Evolutionary conservation across 2,888 invertebrate genomes (phyloP).

Genomic region (Parnassius glacialis): DNA sequence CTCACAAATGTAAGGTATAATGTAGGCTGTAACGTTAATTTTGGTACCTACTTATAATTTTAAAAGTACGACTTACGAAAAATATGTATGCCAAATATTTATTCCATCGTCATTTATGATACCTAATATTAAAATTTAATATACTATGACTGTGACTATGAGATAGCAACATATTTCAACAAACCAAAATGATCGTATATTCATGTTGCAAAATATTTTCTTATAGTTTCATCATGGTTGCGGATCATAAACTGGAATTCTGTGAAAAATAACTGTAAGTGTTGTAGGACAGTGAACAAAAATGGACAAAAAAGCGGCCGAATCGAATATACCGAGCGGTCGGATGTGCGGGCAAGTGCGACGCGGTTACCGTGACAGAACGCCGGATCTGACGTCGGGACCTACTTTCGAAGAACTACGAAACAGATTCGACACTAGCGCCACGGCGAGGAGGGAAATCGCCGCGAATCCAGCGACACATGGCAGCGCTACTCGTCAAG

Average conservation of each 20-base stretch:
- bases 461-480: constrained; percentile 72
- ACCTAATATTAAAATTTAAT: too few relatives aligned
- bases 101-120: constrained; percentile 13
- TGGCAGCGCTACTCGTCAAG: constrained; percentile 73
- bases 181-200: background rate
- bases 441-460: constrained; percentile 63
- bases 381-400: constrained; percentile 61
- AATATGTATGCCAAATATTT: constrained; percentile 3
- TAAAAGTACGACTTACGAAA: too few relatives aligned
- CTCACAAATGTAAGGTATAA: too few relatives aligned
- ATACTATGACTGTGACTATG: too few relatives aligned
- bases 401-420: constrained; percentile 71
- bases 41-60: too few relatives aligned
- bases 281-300: constrained; percentile 33
- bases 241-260: constrained; percentile 13
- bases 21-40: too few relatives aligned
- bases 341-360: constrained; percentile 66
- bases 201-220: background rate
- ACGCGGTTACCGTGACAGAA: constrained; percentile 47
- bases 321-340: constrained; percentile 42
- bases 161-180: constrained; percentile 11
- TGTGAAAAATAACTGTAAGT: constrained; percentile 29
- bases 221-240: constrained; percentile 23
- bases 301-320: constrained; percentile 43
- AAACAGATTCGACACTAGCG: constrained; percentile 70